A percentile compares a stretch with the other conserved stretches of the same genome.
Evolutionary conservation across 2,888 invertebrate species (phyloP).

Genomic region (Caenorhabditis zanzibari): DNA sequence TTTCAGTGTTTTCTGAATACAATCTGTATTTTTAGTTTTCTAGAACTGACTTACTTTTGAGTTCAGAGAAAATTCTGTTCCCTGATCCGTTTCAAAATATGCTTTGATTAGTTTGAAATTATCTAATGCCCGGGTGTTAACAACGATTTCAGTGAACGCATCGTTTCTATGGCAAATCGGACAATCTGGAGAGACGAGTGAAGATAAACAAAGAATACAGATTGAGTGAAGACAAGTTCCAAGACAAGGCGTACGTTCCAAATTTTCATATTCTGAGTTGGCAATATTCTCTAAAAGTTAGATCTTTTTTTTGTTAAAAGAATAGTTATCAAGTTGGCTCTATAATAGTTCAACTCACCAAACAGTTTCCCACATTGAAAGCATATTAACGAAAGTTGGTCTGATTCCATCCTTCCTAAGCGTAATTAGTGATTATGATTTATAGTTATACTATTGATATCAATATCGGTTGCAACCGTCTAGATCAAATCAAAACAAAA

Average conservation of each 20-base stretch:
- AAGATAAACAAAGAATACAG: conserved; percentile 8
- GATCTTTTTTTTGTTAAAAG: too few species aligned
- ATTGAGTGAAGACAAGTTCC: conserved; percentile 21
- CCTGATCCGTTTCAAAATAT: background rate
- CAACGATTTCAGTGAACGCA: background rate
- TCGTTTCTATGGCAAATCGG: conserved; percentile 6
- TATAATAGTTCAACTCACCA: too few species aligned
- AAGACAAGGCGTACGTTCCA: background rate
- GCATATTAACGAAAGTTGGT: background rate
- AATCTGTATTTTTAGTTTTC: background rate
- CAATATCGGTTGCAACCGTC: too few species aligned
- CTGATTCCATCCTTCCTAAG: too few species aligned
- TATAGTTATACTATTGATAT: too few species aligned
- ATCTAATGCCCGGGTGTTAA: background rate
- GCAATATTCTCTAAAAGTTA: too few species aligned
- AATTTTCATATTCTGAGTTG: background rate
- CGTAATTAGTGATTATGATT: too few species aligned
- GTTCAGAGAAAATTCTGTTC: background rate
- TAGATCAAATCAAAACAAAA: too few species aligned
- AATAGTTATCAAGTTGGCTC: too few species aligned
- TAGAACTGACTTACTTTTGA: background rate
- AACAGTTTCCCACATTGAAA: conserved; percentile 10
- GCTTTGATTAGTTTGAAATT: background rate
- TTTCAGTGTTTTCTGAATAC: background rate
- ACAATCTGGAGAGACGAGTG: background rate